Evolutionary conservation across 2,113 vertebrate species (phyloP), one percentile per base, ranked within the genome.

Genomic region (Hypomesus transpacificus): DNA sequence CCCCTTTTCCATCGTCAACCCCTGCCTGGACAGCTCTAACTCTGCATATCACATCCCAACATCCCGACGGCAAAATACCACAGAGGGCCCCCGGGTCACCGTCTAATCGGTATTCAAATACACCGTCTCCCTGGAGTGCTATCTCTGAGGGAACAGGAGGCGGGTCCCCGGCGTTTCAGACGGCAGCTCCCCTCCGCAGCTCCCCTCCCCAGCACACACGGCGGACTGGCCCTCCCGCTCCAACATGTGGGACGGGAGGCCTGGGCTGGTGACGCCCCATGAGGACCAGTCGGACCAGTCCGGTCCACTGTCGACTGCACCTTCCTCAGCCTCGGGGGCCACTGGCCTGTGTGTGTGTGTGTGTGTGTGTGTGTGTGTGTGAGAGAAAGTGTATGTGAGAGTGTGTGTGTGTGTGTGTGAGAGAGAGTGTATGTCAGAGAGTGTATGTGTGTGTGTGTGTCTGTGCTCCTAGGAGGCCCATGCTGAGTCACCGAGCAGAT

Each of bases 21-120:
- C 21, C 17, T 22, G 57, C 57, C n/a, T 13, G n/a, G 11, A 14
- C 57, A 21, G 59, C 24, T 58, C 8, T 22, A 22, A 71, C 57
- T 28, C 56, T 21, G 8, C 65, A 64, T 20, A 50, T 56, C 28
- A 50, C 62, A 66, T 34, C 31, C 75, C 70, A 74, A 66, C 60
- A 71, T 72, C 67, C 74, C 59, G 66, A 0, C 7, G 46, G 63
- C 74, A 1, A 64, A 87, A 86, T 72, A 76, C 21, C 75, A 81
- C 20, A 73, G 7, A 39, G 7, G 18, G 16, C 31, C 16, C 24
- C 28, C 16, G 7, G 71, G 67, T 63, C 75, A 74, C 18, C 66
- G 71, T 71, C 50, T 46, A 73, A 77, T 81, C 73, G 77, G 65
- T 77, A 83, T 85, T 87, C 71, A 85, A 81, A 87, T 80, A 46